Percentiles rank a stretch among this genome's conserved stretches.
Evolutionary conservation across 1,140 invertebrate genomes (phyloP).

Genomic region (Micrasema minimum): DNA sequence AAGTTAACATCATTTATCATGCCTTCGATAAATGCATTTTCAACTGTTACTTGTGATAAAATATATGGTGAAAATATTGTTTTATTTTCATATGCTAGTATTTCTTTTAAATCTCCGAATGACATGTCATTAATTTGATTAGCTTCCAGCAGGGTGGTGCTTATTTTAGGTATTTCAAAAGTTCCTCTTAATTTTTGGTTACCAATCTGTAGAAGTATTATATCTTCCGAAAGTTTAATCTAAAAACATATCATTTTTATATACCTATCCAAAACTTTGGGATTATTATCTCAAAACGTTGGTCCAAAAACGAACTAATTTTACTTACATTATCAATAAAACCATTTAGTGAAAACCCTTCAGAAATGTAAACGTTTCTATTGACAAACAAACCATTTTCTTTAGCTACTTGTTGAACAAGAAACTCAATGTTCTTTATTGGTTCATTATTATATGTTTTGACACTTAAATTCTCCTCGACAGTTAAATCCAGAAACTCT

Average conservation of each 20-base stretch:
- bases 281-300: too few species aligned
- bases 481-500: conserved; percentile 38
- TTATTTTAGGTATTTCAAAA: conserved; percentile 42
- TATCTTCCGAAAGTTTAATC: conserved; percentile 43
- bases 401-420: conserved; percentile 39
- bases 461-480: conserved; percentile 41
- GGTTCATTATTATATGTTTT: conserved; percentile 39
- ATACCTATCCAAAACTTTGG: too few species aligned
- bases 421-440: conserved; percentile 34
- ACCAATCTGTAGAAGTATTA: conserved; percentile 37
- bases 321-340: conserved; percentile 39
- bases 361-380: conserved; percentile 38
- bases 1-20: conserved; percentile 57
- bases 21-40: conserved; percentile 50
- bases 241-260: too few species aligned
- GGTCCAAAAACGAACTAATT: too few species aligned
- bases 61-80: conserved; percentile 10
- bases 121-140: conserved; percentile 45
- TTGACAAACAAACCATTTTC: conserved; percentile 38
- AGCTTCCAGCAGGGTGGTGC: conserved; percentile 37
- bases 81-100: conserved; percentile 48
- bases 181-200: conserved; percentile 46
- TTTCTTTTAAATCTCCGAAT: conserved; percentile 34
- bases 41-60: conserved; percentile 34
- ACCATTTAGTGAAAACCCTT: conserved; percentile 40